Evolutionary conservation across 2,113 vertebrate genomes (phyloP), one percentile per base, ranked within the genome.

Genomic region (Calidris pygmaea): DNA sequence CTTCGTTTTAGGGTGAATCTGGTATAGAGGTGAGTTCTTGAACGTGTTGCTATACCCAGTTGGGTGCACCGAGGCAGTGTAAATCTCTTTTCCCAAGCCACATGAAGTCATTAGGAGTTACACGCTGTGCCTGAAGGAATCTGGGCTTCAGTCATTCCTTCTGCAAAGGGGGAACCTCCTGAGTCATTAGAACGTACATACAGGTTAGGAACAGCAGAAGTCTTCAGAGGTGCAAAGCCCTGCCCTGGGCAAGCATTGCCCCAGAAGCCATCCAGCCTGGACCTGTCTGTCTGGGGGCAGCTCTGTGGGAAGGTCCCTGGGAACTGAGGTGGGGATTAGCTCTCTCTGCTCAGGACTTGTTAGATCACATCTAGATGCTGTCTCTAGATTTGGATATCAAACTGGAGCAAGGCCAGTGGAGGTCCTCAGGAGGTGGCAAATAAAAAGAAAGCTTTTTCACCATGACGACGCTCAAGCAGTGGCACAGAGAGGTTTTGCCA

Each of bases 81-180:
- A 65, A 63, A 27, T 19, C 17, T 48, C 27, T 87, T 63, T 45
- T 55, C 34, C 47, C 24, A 63, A 45, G n/a, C 8, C 14, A 55
- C 0, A 1, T 0, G 8, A 53, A 41, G 21, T 18, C 26, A 37
- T 56, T 10, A 67, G 47, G 32, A 81, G 15, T 1, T 48, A 50
- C 29, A 37, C 11, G 5, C 30, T 53, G 30, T 75, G 20, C 3
- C 59, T 56, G 35, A 14, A 47, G 32, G 10, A 76, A 45, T 55
- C 73, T 43, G 29, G 29, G 12, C 22, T 83, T 75, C 41, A 73
- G 62, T 7, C 29, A 3, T 45, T 81, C 0, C 0, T 37, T 73
- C 45, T 56, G 23, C 27, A 73, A 48, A 71, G 4, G 12, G 35
- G 7, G 8, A 62, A 37, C 23, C 47, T 75, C 3, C 0, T n/a